phyloP scores from a whole-genome alignment of 1,140 invertebrate species.

The Tetramorium simillimum region DNA sequence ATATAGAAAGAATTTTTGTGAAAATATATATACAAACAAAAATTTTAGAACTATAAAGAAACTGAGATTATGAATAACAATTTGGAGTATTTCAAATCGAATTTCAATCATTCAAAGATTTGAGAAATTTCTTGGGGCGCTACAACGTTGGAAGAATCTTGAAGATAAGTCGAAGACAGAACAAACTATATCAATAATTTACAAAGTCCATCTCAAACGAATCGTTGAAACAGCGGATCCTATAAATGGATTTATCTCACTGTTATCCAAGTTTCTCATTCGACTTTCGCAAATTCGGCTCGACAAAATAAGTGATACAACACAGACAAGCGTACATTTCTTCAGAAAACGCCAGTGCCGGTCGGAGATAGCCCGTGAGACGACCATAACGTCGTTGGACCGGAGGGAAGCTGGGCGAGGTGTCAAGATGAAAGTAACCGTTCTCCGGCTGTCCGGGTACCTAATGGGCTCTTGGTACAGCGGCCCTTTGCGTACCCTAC shows the following conservation, averaged over 20 bases:
- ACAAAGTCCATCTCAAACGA: background rate
- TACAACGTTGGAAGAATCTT: background rate
- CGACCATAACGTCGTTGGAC: slow-evolving; percentile 60
- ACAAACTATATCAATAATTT: background rate
- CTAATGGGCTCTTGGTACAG: slow-evolving; percentile 81
- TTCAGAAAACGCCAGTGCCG: slow-evolving; percentile 1
- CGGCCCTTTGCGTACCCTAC: slow-evolving; percentile 70
- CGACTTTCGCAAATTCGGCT: background rate
- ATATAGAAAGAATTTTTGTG: too few species aligned
- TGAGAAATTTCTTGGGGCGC: background rate
- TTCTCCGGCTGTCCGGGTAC: slow-evolving; percentile 77
- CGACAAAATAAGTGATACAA: background rate
- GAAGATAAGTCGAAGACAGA: background rate
- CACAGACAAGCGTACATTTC: slow-evolving; percentile 49
- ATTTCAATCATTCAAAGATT: background rate
- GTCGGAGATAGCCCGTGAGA: slow-evolving; percentile 50
- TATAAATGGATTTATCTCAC: background rate
- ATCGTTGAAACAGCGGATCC: background rate
- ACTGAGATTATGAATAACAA: background rate
- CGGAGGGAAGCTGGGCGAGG: slow-evolving; percentile 35
- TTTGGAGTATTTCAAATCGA: background rate
- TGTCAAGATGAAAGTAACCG: slow-evolving; percentile 50
- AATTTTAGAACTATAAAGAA: background rate
- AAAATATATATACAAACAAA: background rate
- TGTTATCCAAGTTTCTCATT: background rate